Evolutionary conservation across 2,888 invertebrate genomes (phyloP), one percentile per base, ranked within the genome.

Genomic region (Acrocyrtus sp.): DNA sequence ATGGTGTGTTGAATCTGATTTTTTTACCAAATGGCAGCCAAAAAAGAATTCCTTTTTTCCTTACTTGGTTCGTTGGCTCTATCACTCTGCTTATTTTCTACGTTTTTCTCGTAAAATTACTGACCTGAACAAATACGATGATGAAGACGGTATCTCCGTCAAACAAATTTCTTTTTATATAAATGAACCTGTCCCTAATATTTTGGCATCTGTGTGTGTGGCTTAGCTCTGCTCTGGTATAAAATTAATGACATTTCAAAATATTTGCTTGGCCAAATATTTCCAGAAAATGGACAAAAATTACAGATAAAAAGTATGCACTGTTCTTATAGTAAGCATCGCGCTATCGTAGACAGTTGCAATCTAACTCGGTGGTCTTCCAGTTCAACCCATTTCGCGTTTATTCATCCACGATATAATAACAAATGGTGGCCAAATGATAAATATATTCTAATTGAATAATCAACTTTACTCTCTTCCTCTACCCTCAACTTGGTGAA

Each of bases 241-340:
- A 34, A 19, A 56, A 54, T 24, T 53, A 63, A 58, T 67, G 57
- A 57, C 58, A 67, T 58, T 19, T 67, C 67, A 67, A 34, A 67
- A 67, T 67, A 67, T 67, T 67, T 67, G 50, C 41, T 5, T 57
- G 66, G 34, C 34, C 12, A 34, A 34, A 34, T 34, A 8, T 34
- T 12, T 58, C 45, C 58, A 45, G 29, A 29, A 48, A 48, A 47
- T 50, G n/a, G 22, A 34, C 12, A 34, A 34, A 34, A 34, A 34
- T 34, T 34, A 34, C 12, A 34, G 5, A 34, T 34, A 34, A 34
- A 34, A 34, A 34, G 5, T 34, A 34, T 8, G 12, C 12, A 12
- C 34, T 12, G n/a, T n/a, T n/a, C n/a, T n/a, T n/a, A n/a, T n/a
- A n/a, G n/a, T n/a, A n/a, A n/a, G n/a, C n/a, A n/a, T n/a, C n/a